Evolutionary conservation across 2,888 invertebrate species (phyloP).

Genomic region (Drosophila pseudotalamancana): DNA sequence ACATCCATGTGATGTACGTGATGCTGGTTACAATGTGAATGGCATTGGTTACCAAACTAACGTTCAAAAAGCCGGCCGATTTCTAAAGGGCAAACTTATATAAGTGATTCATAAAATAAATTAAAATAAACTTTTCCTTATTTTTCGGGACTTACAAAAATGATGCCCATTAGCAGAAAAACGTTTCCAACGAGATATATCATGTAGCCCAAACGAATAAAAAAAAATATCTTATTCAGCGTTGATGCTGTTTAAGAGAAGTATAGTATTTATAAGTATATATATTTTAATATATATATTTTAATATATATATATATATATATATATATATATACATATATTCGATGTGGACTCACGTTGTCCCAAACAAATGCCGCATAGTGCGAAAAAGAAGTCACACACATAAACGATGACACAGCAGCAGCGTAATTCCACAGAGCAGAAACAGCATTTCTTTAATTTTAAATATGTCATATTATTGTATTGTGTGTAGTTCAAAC

Average conservation of each 20-base stretch:
- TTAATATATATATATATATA: background rate
- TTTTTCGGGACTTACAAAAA: slow-evolving; percentile 38
- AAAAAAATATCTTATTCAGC: background rate
- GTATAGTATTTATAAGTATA: too few relatives aligned
- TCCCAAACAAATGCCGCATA: slow-evolving; percentile 41
- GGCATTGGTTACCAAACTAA: slow-evolving; percentile 25
- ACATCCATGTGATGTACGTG: background rate
- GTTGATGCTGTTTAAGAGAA: background rate
- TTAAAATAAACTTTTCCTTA: too few relatives aligned
- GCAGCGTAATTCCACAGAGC: slow-evolving; percentile 35
- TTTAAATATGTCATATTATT: background rate
- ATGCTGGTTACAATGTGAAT: slow-evolving; percentile 15
- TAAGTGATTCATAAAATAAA: background rate
- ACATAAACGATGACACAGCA: slow-evolving; percentile 38
- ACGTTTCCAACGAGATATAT: slow-evolving; percentile 35
- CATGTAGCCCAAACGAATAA: slow-evolving; percentile 33
- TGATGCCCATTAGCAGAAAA: slow-evolving; percentile 34
- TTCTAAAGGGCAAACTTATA: slow-evolving; percentile 16
- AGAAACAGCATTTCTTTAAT: slow-evolving; percentile 40
- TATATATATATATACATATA: background rate
- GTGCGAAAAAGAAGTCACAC: slow-evolving; percentile 11
- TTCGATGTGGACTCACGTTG: slow-evolving; percentile 33
- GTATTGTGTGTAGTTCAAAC: background rate
- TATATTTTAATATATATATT: background rate
- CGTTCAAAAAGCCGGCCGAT: slow-evolving; percentile 14